phyloP scores from a whole-genome alignment of 2,888 invertebrate species.

The Molorchus minor region DNA sequence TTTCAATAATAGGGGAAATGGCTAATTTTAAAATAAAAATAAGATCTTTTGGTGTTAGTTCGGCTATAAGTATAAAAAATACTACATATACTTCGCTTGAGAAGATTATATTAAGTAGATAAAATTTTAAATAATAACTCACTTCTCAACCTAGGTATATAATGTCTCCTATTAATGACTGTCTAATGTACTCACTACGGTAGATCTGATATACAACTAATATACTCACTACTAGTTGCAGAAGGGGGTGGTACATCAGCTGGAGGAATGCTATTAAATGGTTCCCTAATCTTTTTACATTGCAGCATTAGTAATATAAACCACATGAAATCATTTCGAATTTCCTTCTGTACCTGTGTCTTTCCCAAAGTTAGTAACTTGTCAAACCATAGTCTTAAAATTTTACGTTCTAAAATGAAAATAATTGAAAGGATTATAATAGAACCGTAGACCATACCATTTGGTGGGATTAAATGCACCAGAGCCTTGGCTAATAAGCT shows the following conservation, averaged over 20 bases:
- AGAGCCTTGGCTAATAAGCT: slow-evolving; percentile 62
- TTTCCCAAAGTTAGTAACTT: slow-evolving; percentile 56
- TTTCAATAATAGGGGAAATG: too few species aligned
- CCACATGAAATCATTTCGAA: slow-evolving; percentile 63
- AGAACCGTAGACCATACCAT: slow-evolving; percentile 50
- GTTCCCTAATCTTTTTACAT: slow-evolving; percentile 58
- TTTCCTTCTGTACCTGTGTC: slow-evolving; percentile 49
- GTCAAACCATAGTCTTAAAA: slow-evolving; percentile 59
- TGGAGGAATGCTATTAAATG: slow-evolving; percentile 58
- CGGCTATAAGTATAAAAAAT: too few species aligned
- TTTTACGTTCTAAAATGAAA: slow-evolving; percentile 45
- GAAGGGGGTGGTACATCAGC: slow-evolving; percentile 55
- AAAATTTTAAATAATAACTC: too few species aligned
- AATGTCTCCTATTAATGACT: too few species aligned
- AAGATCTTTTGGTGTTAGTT: too few species aligned
- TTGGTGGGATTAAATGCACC: slow-evolving; percentile 58
- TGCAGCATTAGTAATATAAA: slow-evolving; percentile 62
- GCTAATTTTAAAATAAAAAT: too few species aligned
- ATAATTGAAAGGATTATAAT: not conserved
- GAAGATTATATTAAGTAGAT: too few species aligned
- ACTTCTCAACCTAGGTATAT: too few species aligned
- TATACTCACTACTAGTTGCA: slow-evolving; percentile 48
- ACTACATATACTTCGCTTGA: too few species aligned
- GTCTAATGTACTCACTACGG: too few species aligned
- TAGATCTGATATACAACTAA: too few species aligned